These are phyloP conservation scores for Miniopterus natalensis DNA, from an alignment of 2,113 vertebrate genomes.

Conservation along the genomic window DNA sequence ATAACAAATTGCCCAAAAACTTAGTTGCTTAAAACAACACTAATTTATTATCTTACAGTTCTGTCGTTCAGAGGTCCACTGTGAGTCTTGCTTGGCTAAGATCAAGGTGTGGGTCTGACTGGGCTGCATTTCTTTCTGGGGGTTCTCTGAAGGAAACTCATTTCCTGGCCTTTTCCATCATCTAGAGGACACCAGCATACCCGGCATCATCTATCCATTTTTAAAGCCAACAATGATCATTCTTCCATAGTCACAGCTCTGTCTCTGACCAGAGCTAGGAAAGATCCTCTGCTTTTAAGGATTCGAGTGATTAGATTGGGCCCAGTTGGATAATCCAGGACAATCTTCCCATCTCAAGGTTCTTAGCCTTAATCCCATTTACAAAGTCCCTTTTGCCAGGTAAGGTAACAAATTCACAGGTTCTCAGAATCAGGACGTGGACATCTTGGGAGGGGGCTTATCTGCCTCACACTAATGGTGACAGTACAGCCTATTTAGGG, in stretches of 20 bases:
- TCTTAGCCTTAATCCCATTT: conserved; percentile 1
- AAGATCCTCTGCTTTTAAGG: background rate
- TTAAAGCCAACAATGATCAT: background rate
- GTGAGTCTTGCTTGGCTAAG: background rate
- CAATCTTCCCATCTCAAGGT: background rate
- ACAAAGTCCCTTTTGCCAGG: background rate
- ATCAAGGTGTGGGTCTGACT: background rate
- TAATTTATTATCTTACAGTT: background rate
- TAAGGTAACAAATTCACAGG: background rate
- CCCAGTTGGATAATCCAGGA: background rate
- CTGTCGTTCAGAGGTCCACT: background rate
- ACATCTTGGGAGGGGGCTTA: background rate
- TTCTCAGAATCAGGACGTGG: background rate
- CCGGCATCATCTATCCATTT: background rate
- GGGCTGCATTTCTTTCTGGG: background rate
- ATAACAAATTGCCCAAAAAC: background rate
- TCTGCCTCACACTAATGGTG: background rate
- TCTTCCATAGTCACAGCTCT: background rate
- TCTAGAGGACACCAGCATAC: background rate
- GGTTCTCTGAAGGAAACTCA: background rate
- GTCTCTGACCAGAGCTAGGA: background rate
- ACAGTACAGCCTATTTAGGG: background rate
- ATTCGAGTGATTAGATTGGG: background rate
- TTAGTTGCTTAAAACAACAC: background rate
- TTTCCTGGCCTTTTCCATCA: background rate